These are phyloP conservation scores for Lerema accius DNA, from an alignment of 1,140 invertebrate species.

Conservation along the genomic window DNA sequence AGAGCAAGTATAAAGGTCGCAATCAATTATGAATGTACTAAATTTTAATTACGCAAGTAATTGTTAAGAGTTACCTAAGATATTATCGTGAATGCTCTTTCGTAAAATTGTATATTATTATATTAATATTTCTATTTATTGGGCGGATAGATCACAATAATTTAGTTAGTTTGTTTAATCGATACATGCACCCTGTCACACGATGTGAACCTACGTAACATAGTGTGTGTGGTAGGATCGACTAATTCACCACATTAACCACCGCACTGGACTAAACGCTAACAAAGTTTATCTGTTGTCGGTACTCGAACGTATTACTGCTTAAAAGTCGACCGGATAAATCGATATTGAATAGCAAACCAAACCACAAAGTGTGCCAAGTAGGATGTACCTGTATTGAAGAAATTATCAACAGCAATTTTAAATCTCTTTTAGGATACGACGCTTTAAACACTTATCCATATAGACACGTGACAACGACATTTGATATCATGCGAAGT, in stretches of 20 bases:
- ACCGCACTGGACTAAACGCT: constrained; percentile 30
- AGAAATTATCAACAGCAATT: constrained; percentile 52
- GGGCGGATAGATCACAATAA: constrained; percentile 13
- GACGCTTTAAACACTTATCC: constrained; percentile 47
- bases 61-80: too few species aligned
- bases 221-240: constrained; percentile 41
- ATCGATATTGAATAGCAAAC: constrained; percentile 33
- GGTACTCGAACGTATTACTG: constrained; percentile 31
- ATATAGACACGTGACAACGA: constrained; percentile 66
- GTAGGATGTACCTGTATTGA: constrained; percentile 72
- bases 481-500: constrained; percentile 74
- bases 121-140: constrained; percentile 29
- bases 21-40: too few species aligned
- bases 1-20: constrained; percentile 37
- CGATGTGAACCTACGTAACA: constrained; percentile 58
- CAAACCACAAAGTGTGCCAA: constrained; percentile 77
- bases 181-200: constrained; percentile 81
- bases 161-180: constrained; percentile 41
- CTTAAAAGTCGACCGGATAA: constrained; percentile 26
- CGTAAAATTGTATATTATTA: constrained; percentile 31
- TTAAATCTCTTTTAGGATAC: constrained; percentile 52
- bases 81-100: too few species aligned
- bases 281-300: constrained; percentile 21
- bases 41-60: too few species aligned
- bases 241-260: constrained; percentile 23